Percentiles rank a stretch among this genome's conserved stretches.
These are phyloP conservation scores for Dolichoris vasculosae DNA, from an alignment of 1,140 invertebrate genomes.

Conservation along the genomic window DNA sequence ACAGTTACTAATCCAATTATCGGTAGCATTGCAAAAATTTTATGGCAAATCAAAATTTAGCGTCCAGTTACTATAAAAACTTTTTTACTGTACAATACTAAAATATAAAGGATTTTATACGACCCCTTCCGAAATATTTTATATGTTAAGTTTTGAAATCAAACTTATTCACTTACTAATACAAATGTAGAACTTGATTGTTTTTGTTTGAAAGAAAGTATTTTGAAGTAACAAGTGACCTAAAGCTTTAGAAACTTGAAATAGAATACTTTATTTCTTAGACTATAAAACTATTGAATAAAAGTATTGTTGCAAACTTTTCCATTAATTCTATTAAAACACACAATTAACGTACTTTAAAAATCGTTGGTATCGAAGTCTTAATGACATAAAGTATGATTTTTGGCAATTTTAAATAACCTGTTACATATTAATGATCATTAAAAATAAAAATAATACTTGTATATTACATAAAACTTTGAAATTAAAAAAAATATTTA, in stretches of 20 bases:
- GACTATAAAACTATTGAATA: not conserved
- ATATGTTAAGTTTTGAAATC: constrained; percentile 23
- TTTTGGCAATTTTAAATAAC: too few relatives aligned
- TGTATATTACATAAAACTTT: too few relatives aligned
- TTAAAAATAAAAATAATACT: too few relatives aligned
- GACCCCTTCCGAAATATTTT: constrained; percentile 11
- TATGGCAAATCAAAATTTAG: constrained; percentile 39
- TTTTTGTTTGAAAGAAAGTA: constrained; percentile 2
- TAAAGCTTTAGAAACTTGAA: constrained; percentile 13
- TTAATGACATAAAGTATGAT: too few relatives aligned
- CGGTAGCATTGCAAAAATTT: constrained; percentile 19
- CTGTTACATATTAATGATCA: too few relatives aligned
- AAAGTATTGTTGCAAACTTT: too few relatives aligned
- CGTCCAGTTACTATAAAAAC: not conserved
- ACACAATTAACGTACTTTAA: too few relatives aligned
- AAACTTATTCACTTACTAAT: constrained; percentile 38
- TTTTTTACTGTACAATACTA: constrained; percentile 25
- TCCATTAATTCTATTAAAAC: too few relatives aligned
- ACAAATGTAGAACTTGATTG: not conserved
- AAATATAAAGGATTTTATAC: constrained; percentile 39
- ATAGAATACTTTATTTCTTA: not conserved
- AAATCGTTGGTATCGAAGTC: too few relatives aligned
- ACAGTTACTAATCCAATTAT: not conserved
- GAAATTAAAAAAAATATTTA: too few relatives aligned
- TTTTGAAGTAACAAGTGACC: not conserved